Conservation (phyloP, 2,113 vertebrate species). For the Centropus bengalensis region DNA sequence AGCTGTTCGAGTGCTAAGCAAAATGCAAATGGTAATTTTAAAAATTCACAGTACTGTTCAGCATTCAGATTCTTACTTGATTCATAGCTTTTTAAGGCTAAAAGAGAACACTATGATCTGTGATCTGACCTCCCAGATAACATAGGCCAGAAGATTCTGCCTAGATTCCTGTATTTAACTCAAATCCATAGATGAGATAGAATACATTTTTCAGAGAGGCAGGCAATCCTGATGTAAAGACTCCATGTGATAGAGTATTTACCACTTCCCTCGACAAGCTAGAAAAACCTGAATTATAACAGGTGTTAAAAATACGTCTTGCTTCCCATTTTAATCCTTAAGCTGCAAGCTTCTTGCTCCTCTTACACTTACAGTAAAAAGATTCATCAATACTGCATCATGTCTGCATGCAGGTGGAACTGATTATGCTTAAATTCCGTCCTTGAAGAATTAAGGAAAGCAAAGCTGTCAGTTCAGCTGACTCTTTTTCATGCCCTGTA, state of each 20-base stretch:
- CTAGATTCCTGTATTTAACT: slow-evolving; percentile 36
- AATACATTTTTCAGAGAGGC: not conserved
- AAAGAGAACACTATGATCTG: not conserved
- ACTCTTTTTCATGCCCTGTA: not conserved
- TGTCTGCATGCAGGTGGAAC: not conserved
- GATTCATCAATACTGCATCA: not conserved
- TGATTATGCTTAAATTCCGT: not conserved
- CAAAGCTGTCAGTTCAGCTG: not conserved
- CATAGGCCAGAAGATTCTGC: not conserved
- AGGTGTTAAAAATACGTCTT: not conserved
- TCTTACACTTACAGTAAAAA: not conserved
- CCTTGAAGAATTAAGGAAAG: not conserved
- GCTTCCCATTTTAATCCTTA: not conserved
- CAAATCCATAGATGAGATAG: not conserved
- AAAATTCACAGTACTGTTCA: not conserved
- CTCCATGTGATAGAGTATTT: not conserved
- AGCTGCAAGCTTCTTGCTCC: not conserved
- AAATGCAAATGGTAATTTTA: not conserved
- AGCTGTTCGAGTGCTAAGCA: not conserved
- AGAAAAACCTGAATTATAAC: not conserved
- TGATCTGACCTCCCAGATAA: not conserved
- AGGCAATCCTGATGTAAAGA: not conserved
- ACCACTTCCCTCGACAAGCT: not conserved
- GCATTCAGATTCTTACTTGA: not conserved
- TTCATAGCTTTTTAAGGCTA: not conserved